Evolutionary conservation across 2,888 invertebrate species (phyloP).

Genomic region (Dryocosmus kuriphilus): DNA sequence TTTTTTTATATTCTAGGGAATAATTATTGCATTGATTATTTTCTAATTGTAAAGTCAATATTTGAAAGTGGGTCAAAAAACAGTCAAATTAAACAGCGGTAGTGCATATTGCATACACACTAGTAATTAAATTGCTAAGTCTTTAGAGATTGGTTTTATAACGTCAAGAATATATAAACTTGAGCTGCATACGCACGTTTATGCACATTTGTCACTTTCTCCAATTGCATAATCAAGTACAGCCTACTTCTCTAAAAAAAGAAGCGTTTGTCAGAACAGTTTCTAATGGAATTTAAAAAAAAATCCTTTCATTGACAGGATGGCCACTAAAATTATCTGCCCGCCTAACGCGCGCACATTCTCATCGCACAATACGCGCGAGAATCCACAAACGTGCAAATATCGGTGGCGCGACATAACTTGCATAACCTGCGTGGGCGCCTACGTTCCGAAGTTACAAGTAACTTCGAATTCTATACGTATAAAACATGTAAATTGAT

Average conservation of each 20-base stretch:
- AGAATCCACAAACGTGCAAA: too few species aligned
- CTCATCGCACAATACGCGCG: too few species aligned
- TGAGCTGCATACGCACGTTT: background rate
- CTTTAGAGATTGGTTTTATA: conserved; percentile 24
- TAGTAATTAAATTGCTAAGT: conserved; percentile 15
- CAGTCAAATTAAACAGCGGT: background rate
- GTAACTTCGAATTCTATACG: too few species aligned
- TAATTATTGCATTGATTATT: background rate
- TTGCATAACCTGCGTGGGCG: too few species aligned
- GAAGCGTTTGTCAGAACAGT: background rate
- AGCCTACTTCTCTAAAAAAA: background rate
- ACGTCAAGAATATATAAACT: conserved; percentile 6
- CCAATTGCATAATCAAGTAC: conserved; percentile 24
- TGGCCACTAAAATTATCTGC: too few species aligned
- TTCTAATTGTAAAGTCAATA: conserved; percentile 1
- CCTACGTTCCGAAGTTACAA: too few species aligned
- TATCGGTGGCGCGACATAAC: too few species aligned
- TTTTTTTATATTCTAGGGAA: too few species aligned
- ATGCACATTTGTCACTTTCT: background rate
- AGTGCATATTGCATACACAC: background rate
- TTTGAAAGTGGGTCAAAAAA: background rate
- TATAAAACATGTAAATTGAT: too few species aligned
- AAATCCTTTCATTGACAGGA: too few species aligned
- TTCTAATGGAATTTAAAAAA: background rate
- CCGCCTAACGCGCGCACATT: too few species aligned